These are phyloP conservation scores for Xylocopa sonorina DNA, from an alignment of 1,140 invertebrate genomes.

Conservation along the genomic window DNA sequence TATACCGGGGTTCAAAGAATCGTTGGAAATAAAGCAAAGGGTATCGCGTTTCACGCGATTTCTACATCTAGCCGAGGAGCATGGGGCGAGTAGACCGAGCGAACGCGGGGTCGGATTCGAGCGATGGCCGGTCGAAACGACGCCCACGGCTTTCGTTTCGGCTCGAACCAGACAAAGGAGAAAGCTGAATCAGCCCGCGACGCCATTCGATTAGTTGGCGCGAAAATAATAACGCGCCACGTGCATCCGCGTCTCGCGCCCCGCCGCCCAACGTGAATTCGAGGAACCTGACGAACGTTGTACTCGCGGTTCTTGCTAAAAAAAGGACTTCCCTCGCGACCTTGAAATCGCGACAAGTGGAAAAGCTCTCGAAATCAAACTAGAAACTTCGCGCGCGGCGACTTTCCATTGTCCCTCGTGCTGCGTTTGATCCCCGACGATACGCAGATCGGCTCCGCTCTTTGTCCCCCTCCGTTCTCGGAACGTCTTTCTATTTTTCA, in stretches of 20 bases:
- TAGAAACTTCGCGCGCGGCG: not conserved
- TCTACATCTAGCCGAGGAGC: not conserved
- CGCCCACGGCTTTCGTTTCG: conserved; percentile 36
- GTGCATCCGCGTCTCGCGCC: conserved; percentile 32
- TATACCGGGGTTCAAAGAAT: not conserved
- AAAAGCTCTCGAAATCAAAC: no score
- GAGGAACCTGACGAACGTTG: not conserved
- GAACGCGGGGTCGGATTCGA: conserved; percentile 8
- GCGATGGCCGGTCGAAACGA: conserved; percentile 33
- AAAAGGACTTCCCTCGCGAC: not conserved
- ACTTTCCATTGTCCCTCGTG: not conserved
- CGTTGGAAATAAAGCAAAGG: not conserved
- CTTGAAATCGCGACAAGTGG: not conserved
- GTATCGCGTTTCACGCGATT: conserved; percentile 8
- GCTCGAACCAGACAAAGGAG: conserved; percentile 55
- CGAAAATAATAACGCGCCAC: conserved; percentile 61
- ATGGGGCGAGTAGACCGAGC: not conserved
- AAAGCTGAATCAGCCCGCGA: conserved; percentile 59
- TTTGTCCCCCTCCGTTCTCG: not conserved
- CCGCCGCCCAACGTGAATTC: not conserved
- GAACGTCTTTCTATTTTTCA: not conserved
- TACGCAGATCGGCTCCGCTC: not conserved
- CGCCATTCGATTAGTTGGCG: conserved; percentile 47
- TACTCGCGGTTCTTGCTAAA: not conserved
- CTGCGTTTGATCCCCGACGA: not conserved